Evolutionary conservation across 2,888 invertebrate genomes (phyloP).

Genomic region (Eristalis tenax): DNA sequence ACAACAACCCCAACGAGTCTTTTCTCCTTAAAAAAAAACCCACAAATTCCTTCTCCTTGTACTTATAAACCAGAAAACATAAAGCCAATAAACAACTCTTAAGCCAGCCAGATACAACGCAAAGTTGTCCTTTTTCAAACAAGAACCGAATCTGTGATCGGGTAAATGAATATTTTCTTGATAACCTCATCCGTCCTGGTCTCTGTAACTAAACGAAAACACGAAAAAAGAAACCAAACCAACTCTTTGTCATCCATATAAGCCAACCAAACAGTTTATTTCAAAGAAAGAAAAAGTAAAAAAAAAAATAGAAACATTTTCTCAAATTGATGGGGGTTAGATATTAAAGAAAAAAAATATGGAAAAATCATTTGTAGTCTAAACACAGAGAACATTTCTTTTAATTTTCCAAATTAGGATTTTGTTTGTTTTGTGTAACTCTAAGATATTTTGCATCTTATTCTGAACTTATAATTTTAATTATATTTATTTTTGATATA

Average conservation of each 20-base stretch:
- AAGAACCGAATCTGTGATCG: conserved; percentile 44
- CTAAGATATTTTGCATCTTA: conserved; percentile 23
- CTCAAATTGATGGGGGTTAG: not conserved
- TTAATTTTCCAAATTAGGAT: conserved; percentile 50
- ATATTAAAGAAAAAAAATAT: not conserved
- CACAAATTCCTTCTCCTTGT: conserved; percentile 22
- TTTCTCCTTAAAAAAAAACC: not conserved
- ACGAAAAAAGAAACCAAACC: not conserved
- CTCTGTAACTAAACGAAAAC: conserved; percentile 15
- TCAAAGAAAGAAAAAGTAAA: not conserved
- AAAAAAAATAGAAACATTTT: not conserved
- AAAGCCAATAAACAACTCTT: not conserved
- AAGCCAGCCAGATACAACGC: not conserved
- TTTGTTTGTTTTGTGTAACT: conserved; percentile 2
- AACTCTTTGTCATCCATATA: not conserved
- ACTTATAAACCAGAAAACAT: conserved; percentile 35
- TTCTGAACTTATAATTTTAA: conserved; percentile 34
- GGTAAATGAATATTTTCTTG: conserved; percentile 36
- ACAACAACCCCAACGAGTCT: not conserved
- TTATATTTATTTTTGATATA: conserved; percentile 33
- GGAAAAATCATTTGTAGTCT: not conserved
- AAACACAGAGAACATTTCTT: conserved; percentile 29
- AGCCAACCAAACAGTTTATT: conserved; percentile 60
- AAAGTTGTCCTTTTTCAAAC: not conserved
- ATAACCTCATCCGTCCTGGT: conserved; percentile 57